These are phyloP conservation scores for Paracanthobrama guichenoti DNA, from an alignment of 2,113 vertebrate genomes.

Conservation along the genomic window DNA sequence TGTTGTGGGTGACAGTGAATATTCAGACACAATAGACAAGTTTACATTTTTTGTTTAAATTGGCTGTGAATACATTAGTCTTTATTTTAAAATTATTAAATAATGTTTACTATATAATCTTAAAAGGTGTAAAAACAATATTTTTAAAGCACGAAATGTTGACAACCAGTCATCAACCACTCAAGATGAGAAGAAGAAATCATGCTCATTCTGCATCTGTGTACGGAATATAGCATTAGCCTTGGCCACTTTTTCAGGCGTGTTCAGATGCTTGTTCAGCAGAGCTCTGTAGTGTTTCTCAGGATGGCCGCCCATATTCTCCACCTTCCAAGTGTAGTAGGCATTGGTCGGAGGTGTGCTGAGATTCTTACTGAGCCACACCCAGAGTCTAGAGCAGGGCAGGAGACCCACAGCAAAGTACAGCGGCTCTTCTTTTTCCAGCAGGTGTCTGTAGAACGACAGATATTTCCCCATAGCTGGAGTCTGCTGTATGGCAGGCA, in stretches of 20 bases:
- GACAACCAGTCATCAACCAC: background rate
- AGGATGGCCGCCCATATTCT: conserved; percentile 23
- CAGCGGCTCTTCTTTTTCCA: conserved; percentile 32
- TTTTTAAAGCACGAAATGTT: background rate
- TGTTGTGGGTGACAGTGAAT: too few relatives aligned
- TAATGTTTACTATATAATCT: background rate
- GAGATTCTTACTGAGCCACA: conserved; percentile 46
- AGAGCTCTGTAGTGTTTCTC: conserved; percentile 50
- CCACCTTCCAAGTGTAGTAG: conserved; percentile 51
- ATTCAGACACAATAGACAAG: too few relatives aligned
- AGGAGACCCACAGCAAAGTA: conserved; percentile 56
- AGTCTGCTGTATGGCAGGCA: conserved; percentile 25
- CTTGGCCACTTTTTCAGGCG: background rate
- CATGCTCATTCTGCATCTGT: conserved; percentile 54
- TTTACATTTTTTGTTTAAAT: too few relatives aligned
- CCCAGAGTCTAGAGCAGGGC: conserved; percentile 54
- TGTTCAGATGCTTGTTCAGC: conserved; percentile 46
- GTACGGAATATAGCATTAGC: conserved; percentile 39
- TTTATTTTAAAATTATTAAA: background rate
- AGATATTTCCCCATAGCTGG: conserved; percentile 46
- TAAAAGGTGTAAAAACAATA: background rate
- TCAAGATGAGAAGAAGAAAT: conserved; percentile 51
- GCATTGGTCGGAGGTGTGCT: conserved; percentile 24
- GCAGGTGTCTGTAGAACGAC: conserved; percentile 8
- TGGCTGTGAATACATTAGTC: background rate